These are phyloP conservation scores for Trichechus manatus DNA, from an alignment of 2,113 vertebrate species.

Conservation along the genomic window DNA sequence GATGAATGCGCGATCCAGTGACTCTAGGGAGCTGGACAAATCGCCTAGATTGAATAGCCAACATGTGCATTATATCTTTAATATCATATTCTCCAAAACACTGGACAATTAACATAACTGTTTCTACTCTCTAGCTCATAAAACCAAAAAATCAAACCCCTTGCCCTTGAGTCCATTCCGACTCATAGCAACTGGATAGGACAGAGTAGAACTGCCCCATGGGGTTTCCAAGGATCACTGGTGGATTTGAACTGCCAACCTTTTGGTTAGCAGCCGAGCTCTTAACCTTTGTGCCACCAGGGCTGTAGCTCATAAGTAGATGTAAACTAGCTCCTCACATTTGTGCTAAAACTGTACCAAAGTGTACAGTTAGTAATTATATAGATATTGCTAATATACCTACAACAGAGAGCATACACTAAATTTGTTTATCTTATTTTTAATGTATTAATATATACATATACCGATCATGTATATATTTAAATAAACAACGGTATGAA, in stretches of 20 bases:
- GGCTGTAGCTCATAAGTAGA: slow-evolving; percentile 25
- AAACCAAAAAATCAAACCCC: no score
- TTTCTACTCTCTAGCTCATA: slow-evolving; percentile 12
- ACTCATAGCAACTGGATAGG: no score
- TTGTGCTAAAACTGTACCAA: slow-evolving; percentile 56
- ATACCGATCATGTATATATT: slow-evolving; percentile 20
- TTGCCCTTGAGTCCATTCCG: no score
- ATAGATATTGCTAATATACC: not conserved
- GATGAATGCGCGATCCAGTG: not conserved
- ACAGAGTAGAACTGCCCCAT: no score
- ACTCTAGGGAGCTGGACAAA: not conserved
- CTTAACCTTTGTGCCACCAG: no score
- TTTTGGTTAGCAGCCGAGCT: no score
- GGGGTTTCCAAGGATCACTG: no score
- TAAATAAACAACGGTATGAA: slow-evolving; percentile 54
- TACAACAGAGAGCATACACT: not conserved
- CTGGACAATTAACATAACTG: not conserved
- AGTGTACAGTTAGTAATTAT: not conserved
- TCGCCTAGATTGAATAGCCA: not conserved
- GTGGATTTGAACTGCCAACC: no score
- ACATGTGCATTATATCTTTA: not conserved
- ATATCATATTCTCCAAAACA: not conserved
- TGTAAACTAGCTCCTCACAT: slow-evolving; percentile 49
- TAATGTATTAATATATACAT: not conserved
- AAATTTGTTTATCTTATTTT: slow-evolving; percentile 1